These are phyloP conservation scores for Sebastes goodei DNA, from an alignment of 2,797 vertebrate genomes.

Conservation along the genomic window DNA sequence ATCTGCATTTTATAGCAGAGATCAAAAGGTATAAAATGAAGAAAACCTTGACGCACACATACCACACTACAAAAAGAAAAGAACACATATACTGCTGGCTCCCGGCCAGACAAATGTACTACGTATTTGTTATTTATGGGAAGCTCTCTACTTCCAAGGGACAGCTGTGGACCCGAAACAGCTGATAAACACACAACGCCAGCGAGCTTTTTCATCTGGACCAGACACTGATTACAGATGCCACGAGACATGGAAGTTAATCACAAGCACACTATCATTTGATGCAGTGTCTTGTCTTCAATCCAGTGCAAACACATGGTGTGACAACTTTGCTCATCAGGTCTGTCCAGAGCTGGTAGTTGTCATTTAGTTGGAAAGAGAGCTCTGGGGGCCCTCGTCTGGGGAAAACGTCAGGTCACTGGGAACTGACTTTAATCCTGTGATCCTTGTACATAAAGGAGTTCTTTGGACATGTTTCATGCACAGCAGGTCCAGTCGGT, in stretches of 20 bases:
- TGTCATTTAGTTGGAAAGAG: slow-evolving; percentile 58
- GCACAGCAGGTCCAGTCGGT: neutral
- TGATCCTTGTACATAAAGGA: neutral
- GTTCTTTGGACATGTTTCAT: slow-evolving; percentile 10
- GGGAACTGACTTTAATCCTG: slow-evolving; percentile 1
- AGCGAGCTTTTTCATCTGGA: slow-evolving; percentile 83
- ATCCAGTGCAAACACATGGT: slow-evolving; percentile 69
- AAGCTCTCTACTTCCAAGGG: slow-evolving; percentile 77
- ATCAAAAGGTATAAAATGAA: slow-evolving; percentile 83
- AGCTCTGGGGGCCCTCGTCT: slow-evolving; percentile 21
- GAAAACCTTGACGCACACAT: slow-evolving; percentile 59
- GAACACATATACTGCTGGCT: slow-evolving; percentile 74
- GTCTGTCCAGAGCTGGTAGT: slow-evolving; percentile 52
- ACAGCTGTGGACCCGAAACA: slow-evolving; percentile 85
- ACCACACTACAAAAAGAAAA: slow-evolving; percentile 41
- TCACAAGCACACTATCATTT: slow-evolving; percentile 83
- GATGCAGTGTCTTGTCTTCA: slow-evolving; percentile 78
- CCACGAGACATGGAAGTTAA: slow-evolving; percentile 80
- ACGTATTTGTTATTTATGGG: slow-evolving; percentile 82
- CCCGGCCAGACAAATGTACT: slow-evolving; percentile 75
- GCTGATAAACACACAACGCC: slow-evolving; percentile 84
- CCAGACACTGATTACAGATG: slow-evolving; percentile 88
- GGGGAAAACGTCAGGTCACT: slow-evolving; percentile 15
- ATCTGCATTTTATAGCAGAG: slow-evolving; percentile 71
- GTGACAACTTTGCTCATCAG: slow-evolving; percentile 74